These are phyloP conservation scores for Enteromius thamalakanensis DNA, from an alignment of 2,797 vertebrate genomes.

Conservation along the genomic window DNA sequence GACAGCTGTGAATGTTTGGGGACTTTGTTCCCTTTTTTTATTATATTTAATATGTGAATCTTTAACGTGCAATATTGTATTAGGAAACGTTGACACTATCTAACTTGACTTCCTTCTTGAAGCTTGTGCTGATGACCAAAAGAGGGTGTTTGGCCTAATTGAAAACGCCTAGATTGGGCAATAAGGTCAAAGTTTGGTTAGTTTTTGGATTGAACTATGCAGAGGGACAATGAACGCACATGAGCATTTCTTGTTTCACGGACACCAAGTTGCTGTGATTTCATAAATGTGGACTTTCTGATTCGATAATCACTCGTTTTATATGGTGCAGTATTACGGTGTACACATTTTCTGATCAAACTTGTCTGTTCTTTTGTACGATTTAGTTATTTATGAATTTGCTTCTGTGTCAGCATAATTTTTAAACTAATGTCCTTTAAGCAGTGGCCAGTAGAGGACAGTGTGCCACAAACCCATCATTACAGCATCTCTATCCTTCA, in stretches of 20 bases:
- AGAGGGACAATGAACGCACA: neutral
- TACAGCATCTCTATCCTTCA: neutral
- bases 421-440: constrained; percentile 59
- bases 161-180: neutral
- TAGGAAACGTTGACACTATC: constrained; percentile 47
- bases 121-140: constrained; percentile 32
- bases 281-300: constrained; percentile 40
- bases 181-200: constrained; percentile 21
- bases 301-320: constrained; percentile 45
- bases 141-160: neutral
- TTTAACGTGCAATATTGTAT: constrained; percentile 75
- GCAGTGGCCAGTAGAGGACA: constrained; percentile 72
- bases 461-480: constrained; percentile 62
- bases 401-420: constrained; percentile 73
- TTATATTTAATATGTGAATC: constrained; percentile 56
- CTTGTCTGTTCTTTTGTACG: constrained; percentile 15
- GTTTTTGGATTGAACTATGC: constrained; percentile 2
- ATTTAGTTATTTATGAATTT: constrained; percentile 25
- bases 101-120: constrained; percentile 51
- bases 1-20: constrained; percentile 73
- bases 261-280: constrained; percentile 32
- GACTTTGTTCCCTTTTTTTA: constrained; percentile 41
- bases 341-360: neutral
- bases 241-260: neutral
- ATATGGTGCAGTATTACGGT: constrained; percentile 41